Evolutionary conservation across 2,888 invertebrate genomes (phyloP).

Genomic region (Neoscelio sp.): DNA sequence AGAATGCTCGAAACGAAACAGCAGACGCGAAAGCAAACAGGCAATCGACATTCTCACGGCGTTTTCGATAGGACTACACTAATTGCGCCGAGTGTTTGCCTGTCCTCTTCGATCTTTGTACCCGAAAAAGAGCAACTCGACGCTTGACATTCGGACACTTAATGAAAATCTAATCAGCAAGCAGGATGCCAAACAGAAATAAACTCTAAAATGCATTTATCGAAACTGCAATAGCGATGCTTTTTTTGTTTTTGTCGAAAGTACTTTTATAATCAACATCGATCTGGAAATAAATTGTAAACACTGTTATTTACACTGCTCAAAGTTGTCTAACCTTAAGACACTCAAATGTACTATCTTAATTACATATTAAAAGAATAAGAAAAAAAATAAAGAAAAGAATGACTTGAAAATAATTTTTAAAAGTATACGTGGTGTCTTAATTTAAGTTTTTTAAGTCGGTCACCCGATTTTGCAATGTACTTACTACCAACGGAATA

Average conservation of each 20-base stretch:
- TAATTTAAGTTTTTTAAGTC: too few species aligned
- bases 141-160: constrained; percentile 40
- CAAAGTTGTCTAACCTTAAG: too few species aligned
- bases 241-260: neutral
- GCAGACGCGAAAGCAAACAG: constrained; percentile 46
- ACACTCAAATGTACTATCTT: too few species aligned
- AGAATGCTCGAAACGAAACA: constrained; percentile 24
- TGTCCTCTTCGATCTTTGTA: constrained; percentile 15
- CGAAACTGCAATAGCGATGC: constrained; percentile 1
- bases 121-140: constrained; percentile 23
- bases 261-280: too few species aligned
- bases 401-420: too few species aligned
- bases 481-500: too few species aligned
- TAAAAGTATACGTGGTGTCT: too few species aligned
- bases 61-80: constrained; percentile 57
- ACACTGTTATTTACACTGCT: too few species aligned
- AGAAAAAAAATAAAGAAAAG: too few species aligned
- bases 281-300: too few species aligned
- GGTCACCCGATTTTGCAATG: too few species aligned
- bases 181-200: constrained; percentile 2
- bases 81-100: constrained; percentile 51
- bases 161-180: constrained; percentile 47
- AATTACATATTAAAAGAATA: too few species aligned
- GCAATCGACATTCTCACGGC: constrained; percentile 51
- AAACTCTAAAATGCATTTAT: constrained; percentile 4